Conservation (phyloP, 2,113 vertebrate species). For the Pongo pygmaeus region DNA sequence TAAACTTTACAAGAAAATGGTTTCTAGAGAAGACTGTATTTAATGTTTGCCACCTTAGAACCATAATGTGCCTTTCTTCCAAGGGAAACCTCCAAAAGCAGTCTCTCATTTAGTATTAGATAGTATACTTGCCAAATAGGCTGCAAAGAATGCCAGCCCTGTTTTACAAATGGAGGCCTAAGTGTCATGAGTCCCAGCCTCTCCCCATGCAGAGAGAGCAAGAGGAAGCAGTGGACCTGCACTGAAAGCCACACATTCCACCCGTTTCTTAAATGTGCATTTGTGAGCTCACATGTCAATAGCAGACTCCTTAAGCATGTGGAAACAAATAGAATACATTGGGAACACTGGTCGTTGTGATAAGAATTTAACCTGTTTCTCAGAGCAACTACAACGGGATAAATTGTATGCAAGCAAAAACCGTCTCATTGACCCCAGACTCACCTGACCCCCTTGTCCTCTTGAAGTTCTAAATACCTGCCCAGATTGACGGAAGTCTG, state of each 20-base stretch:
- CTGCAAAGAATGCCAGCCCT: not conserved
- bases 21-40: not conserved
- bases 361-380: not conserved
- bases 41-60: not conserved
- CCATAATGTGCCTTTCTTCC: not conserved
- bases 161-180: not conserved
- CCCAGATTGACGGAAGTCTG: not conserved
- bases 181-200: not conserved
- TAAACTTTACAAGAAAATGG: not conserved
- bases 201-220: not conserved
- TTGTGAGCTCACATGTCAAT: constrained; percentile 43
- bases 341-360: not conserved
- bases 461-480: constrained; percentile 23
- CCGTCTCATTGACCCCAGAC: not conserved
- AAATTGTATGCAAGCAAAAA: not conserved
- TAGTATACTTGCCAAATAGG: not conserved
- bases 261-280: constrained; percentile 28
- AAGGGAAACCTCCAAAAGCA: not conserved
- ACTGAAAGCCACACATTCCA: not conserved
- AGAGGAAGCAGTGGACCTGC: not conserved
- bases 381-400: not conserved
- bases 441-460: constrained; percentile 49
- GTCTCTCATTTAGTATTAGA: not conserved
- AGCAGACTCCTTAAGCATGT: constrained; percentile 1
- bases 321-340: constrained; percentile 5